Conservation (phyloP, 2,797 vertebrate genomes). For the Sebastes elongatus region DNA sequence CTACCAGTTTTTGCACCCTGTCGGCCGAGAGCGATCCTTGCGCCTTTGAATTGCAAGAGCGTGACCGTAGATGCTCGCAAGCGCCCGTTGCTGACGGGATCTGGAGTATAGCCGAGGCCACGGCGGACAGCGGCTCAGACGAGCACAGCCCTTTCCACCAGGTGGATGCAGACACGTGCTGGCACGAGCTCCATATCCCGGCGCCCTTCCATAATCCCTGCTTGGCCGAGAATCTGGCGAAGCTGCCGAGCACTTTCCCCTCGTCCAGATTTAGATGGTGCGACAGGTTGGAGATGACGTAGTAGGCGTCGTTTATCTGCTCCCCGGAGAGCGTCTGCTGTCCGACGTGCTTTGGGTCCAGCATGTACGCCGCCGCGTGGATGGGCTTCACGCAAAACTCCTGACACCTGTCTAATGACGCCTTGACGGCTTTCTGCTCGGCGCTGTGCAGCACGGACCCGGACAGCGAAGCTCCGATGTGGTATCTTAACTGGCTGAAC, state of each 20-base stretch:
- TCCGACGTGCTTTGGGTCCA: conserved; percentile 55
- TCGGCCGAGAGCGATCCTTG: conserved; percentile 24
- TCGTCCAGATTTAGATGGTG: conserved; percentile 59
- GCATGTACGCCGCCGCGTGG: conserved; percentile 63
- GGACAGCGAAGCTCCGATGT: conserved; percentile 30
- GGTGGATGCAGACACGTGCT: conserved; percentile 55
- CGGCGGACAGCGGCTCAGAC: conserved; percentile 58
- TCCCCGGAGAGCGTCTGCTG: conserved; percentile 57
- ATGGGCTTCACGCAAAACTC: conserved; percentile 64
- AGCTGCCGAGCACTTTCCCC: conserved; percentile 64
- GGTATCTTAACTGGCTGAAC: conserved; percentile 52
- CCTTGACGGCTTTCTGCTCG: conserved; percentile 55
- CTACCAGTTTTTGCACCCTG: conserved; percentile 42
- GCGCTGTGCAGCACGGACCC: conserved; percentile 39
- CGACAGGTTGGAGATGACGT: conserved; percentile 60
- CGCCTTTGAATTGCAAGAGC: not conserved
- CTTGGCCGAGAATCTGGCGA: conserved; percentile 63
- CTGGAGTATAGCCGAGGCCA: conserved; percentile 57
- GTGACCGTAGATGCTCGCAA: conserved; percentile 26
- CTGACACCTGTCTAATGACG: conserved; percentile 48
- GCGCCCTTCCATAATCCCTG: conserved; percentile 58
- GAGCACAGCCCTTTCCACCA: conserved; percentile 70
- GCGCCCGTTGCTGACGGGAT: conserved; percentile 57
- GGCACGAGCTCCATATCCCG: conserved; percentile 64
- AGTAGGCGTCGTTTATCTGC: conserved; percentile 59